A percentile compares a stretch with the other conserved stretches of the same genome.
Evolutionary conservation across 2,113 vertebrate genomes (phyloP).

Genomic region (Mesoclemmys tuberculata): DNA sequence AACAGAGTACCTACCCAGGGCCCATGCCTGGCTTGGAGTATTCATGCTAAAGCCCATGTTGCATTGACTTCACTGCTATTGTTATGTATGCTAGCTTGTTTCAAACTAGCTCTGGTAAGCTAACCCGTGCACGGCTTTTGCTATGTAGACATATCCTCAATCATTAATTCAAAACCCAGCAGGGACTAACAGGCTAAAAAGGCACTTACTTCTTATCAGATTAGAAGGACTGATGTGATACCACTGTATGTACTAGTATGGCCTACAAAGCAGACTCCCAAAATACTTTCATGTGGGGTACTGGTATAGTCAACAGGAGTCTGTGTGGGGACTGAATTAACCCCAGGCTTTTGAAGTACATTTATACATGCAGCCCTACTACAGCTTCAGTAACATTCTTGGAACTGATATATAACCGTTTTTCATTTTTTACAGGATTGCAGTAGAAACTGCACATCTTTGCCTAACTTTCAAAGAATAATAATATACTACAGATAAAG

Average conservation of each 20-base stretch:
- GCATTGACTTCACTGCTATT: neutral
- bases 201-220: neutral
- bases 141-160: neutral
- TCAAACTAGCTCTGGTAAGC: neutral
- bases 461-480: neutral
- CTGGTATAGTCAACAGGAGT: accelerated
- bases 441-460: neutral
- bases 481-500: neutral
- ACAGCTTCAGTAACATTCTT: neutral
- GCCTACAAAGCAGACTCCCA: no score
- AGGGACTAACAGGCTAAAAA: neutral
- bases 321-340: neutral
- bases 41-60: neutral
- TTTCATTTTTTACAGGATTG: neutral
- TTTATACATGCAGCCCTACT: neutral
- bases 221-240: neutral
- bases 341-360: accelerated
- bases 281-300: neutral
- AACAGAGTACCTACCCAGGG: neutral
- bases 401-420: neutral
- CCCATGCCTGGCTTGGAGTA: neutral
- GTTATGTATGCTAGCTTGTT: neutral
- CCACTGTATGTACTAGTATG: accelerated
- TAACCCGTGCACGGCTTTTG: neutral
- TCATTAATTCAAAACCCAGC: neutral